These are phyloP conservation scores for Ophion ellenae DNA, from an alignment of 2,888 invertebrate species.

Conservation along the genomic window DNA sequence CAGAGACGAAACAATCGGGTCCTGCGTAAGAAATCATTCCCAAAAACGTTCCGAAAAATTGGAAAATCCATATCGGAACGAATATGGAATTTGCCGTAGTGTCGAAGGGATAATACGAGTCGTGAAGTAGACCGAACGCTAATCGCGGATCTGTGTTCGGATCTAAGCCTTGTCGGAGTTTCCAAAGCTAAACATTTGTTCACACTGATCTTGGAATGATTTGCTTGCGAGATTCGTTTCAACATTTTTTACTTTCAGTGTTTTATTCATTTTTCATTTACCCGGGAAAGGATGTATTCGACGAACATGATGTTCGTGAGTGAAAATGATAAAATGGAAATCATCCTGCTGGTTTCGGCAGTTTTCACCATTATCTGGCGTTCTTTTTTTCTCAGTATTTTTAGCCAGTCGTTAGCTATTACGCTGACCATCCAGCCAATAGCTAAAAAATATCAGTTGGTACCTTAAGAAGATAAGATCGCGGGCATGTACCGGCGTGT, in stretches of 20 bases:
- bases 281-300: slow-evolving; percentile 56
- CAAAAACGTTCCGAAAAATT: slow-evolving; percentile 44
- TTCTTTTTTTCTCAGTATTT: slow-evolving; percentile 36
- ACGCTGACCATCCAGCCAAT: slow-evolving; percentile 39
- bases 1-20: slow-evolving; percentile 59
- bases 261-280: slow-evolving; percentile 13
- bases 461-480: not conserved
- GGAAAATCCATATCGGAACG: slow-evolving; percentile 49
- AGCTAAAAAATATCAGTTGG: slow-evolving; percentile 39
- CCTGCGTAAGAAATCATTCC: slow-evolving; percentile 39
- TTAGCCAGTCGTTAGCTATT: slow-evolving; percentile 61
- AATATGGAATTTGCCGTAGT: slow-evolving; percentile 34
- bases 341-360: slow-evolving; percentile 66
- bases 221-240: slow-evolving; percentile 26
- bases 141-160: slow-evolving; percentile 41
- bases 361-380: slow-evolving; percentile 54
- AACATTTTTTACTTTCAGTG: not conserved
- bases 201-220: not conserved
- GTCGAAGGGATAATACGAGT: slow-evolving; percentile 61
- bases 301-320: slow-evolving; percentile 58
- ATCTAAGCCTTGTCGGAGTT: slow-evolving; percentile 35
- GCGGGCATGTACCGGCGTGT: no score
- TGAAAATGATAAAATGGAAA: slow-evolving; percentile 67
- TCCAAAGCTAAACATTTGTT: slow-evolving; percentile 53
- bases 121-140: slow-evolving; percentile 55